Percentiles rank a stretch among this genome's conserved stretches.
Evolutionary conservation across 2,113 vertebrate species (phyloP).

Genomic region (Falcunculus frontatus): DNA sequence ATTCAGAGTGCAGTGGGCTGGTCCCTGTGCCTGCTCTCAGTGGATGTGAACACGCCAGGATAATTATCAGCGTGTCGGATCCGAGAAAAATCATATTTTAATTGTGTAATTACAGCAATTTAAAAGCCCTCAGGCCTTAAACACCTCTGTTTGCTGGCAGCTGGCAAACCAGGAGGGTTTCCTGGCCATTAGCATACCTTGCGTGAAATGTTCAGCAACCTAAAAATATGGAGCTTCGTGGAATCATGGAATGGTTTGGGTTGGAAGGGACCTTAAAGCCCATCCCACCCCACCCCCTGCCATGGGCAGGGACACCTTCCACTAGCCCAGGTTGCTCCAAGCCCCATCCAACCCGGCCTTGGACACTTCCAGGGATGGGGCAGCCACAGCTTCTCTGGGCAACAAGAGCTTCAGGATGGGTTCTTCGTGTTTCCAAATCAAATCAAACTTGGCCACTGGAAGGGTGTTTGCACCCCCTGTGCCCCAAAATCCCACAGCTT

Average conservation of each 20-base stretch:
- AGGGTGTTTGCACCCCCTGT: not conserved
- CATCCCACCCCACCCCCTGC: not conserved
- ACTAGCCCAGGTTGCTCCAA: rapidly evolving
- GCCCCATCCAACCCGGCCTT: rapidly evolving
- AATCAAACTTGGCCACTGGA: not conserved
- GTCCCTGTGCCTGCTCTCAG: not conserved
- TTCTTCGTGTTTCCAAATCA: not conserved
- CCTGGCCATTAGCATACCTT: not conserved
- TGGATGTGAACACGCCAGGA: not conserved
- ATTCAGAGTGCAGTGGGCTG: not conserved
- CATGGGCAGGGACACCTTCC: not conserved
- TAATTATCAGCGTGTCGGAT: not conserved
- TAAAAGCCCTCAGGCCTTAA: not conserved
- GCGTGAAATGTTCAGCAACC: not conserved
- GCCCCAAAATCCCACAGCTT: rapidly evolving
- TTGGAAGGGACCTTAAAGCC: not conserved
- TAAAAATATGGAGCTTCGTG: not conserved
- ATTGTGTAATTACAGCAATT: constrained; percentile 49
- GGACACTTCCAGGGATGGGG: not conserved
- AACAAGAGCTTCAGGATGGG: not conserved
- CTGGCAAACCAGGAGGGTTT: not conserved
- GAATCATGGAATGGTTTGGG: not conserved
- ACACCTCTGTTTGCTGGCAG: constrained; percentile 10
- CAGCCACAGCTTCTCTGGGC: not conserved
- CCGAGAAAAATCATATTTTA: constrained; percentile 6